Base-by-base conservation (phyloP, 2,888 invertebrate species). In the Aspidapion aeneum region DNA sequence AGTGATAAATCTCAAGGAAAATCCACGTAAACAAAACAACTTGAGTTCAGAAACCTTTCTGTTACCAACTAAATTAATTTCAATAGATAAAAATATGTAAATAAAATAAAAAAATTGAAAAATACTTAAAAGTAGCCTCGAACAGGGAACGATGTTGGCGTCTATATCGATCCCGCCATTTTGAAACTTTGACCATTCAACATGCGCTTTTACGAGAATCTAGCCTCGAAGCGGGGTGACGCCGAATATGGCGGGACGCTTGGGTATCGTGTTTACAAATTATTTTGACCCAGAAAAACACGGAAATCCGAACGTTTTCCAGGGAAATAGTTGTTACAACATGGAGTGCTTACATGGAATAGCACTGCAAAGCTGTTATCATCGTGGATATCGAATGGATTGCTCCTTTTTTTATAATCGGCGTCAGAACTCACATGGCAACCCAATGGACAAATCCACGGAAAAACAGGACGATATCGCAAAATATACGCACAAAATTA, bases 231-330 rank as follows among this genome's bases (percentile, higher is more conserved):
- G 69, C 72, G 70, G 72, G 78, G 76, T 67, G 68, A 64, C 70
- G 73, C 74, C 65, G 50, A 60, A 65, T 67, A 73, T 77, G 77
- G 78, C 78, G 78, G 78, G 78, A 78, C 73, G 75, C 73, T 72
- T 70, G 62, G 66, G 61, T 64, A 72, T 70, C 72, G 74, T 77
- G 74, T 76, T 77, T 77, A 75, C 74, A 72, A 67, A 57, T 22
- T 57, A 55, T 56, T 57, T 35, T 63, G 62, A 61, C 64, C 63
- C 60, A 59, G 56, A 60, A 35, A 58, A 55, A 55, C 19, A 22
- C 12, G 56, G 55, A 61, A 59, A 65, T 48, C 7, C 19, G 2
- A 55, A 18, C 2, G 18, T 18, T 18, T 55, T 18, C 16, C 19
- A 16, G 5, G n/a, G 57, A 61, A 61, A 48, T 20, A 59, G 3